Evolutionary conservation across 2,797 vertebrate genomes (phyloP).

Genomic region (Rhynchotus rufescens): DNA sequence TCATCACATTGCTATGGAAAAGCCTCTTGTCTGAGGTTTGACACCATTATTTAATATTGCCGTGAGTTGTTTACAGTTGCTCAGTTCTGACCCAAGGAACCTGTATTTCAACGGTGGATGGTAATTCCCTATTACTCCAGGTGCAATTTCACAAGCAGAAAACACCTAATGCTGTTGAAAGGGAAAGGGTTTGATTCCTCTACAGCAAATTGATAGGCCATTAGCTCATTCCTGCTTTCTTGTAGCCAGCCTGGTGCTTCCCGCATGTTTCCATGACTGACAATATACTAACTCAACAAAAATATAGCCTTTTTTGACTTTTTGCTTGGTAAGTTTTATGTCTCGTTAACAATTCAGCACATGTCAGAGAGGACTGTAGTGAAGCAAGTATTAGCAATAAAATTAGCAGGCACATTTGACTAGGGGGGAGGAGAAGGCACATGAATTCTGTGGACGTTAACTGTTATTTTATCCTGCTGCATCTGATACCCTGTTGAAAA

Average conservation of each 20-base stretch:
- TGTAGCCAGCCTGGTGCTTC: accelerated
- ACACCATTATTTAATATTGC: not conserved
- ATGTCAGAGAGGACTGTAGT: not conserved
- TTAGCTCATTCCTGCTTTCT: not conserved
- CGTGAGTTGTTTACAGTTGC: not conserved
- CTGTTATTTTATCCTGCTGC: slow-evolving; percentile 9
- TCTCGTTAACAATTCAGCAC: not conserved
- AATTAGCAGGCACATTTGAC: not conserved
- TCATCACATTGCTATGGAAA: not conserved
- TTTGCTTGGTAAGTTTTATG: not conserved
- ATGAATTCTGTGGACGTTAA: not conserved
- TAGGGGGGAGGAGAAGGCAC: not conserved
- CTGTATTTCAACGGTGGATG: not conserved
- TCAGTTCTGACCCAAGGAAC: not conserved
- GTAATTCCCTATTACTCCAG: not conserved
- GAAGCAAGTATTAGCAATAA: not conserved
- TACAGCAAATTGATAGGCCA: not conserved
- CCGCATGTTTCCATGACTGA: not conserved
- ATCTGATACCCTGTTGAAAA: slow-evolving; percentile 10
- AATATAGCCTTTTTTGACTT: not conserved
- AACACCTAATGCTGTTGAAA: not conserved
- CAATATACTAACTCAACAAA: not conserved
- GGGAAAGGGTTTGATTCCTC: not conserved
- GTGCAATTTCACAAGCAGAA: not conserved
- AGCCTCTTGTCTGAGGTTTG: not conserved